Evolutionary conservation across 2,888 invertebrate species (phyloP).

Genomic region (Tachina fera): DNA sequence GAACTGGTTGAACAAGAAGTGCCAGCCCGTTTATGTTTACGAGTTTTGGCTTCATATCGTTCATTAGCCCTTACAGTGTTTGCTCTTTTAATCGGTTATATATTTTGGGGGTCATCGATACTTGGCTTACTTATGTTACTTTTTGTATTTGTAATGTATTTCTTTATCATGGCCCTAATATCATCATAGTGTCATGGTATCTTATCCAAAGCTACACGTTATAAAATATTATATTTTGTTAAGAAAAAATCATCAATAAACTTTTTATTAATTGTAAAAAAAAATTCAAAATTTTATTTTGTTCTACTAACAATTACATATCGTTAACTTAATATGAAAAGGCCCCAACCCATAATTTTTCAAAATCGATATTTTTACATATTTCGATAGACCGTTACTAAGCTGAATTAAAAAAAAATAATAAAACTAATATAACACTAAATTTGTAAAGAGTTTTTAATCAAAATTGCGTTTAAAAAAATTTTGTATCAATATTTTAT

Average conservation of each 20-base stretch:
- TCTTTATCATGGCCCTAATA: slow-evolving; percentile 77
- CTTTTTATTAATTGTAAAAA: slow-evolving; percentile 12
- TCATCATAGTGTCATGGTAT: slow-evolving; percentile 72
- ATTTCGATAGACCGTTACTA: no score
- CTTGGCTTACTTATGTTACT: slow-evolving; percentile 77
- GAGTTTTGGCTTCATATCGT: slow-evolving; percentile 79
- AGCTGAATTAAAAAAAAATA: no score
- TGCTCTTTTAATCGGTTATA: slow-evolving; percentile 76
- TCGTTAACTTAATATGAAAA: no score
- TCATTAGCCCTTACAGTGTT: slow-evolving; percentile 74
- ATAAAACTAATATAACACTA: no score
- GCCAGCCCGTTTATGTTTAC: slow-evolving; percentile 80
- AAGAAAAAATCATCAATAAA: slow-evolving; percentile 35
- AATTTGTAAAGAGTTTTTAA: no score
- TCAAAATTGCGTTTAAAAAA: no score
- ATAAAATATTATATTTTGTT: slow-evolving; percentile 49
- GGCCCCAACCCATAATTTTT: no score
- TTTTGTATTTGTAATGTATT: slow-evolving; percentile 75
- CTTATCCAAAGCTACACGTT: slow-evolving; percentile 32
- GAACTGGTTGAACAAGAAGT: slow-evolving; percentile 78
- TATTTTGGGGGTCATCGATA: slow-evolving; percentile 77
- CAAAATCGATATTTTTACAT: no score
- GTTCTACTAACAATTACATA: not conserved
- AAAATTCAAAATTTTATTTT: not conserved
- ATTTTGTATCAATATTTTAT: no score